Conservation (phyloP, 92 coral and sea anemone species). For the Micromussa lordhowensis region DNA sequence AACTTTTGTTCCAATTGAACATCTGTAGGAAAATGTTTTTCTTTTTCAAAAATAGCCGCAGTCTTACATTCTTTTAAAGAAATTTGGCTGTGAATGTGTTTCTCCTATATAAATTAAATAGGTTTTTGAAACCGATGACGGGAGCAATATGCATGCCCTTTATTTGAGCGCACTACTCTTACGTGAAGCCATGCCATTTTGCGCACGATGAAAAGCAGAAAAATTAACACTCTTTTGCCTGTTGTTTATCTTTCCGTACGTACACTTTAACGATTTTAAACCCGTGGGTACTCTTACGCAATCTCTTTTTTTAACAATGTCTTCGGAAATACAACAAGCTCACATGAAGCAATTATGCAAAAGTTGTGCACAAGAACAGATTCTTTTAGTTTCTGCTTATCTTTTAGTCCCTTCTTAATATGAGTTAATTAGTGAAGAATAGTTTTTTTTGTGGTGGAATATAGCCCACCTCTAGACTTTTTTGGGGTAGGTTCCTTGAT, state of each 20-base stretch:
- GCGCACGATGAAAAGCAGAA: neutral
- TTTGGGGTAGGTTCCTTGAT: neutral
- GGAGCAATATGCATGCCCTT: slow-evolving; percentile 2
- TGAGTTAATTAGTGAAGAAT: too few relatives aligned
- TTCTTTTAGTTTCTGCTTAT: too few relatives aligned
- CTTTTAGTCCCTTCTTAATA: too few relatives aligned
- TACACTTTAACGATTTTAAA: neutral
- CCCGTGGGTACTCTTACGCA: neutral
- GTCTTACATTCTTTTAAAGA: neutral
- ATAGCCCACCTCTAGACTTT: neutral
- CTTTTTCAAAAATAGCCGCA: neutral
- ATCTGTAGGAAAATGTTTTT: neutral
- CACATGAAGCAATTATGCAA: neutral
- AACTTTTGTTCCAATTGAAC: neutral
- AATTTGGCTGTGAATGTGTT: neutral
- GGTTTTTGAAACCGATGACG: neutral
- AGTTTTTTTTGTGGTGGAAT: too few relatives aligned
- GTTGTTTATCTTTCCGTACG: slow-evolving; percentile 1
- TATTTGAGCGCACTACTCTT: neutral
- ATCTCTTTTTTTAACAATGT: neutral
- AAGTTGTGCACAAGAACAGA: neutral
- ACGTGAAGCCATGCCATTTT: neutral
- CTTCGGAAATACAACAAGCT: neutral
- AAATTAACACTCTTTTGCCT: neutral
- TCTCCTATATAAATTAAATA: neutral